Evolutionary conservation across 2,113 vertebrate genomes (phyloP), one percentile per base, ranked within the genome.

Genomic region (Menura novaehollandiae): DNA sequence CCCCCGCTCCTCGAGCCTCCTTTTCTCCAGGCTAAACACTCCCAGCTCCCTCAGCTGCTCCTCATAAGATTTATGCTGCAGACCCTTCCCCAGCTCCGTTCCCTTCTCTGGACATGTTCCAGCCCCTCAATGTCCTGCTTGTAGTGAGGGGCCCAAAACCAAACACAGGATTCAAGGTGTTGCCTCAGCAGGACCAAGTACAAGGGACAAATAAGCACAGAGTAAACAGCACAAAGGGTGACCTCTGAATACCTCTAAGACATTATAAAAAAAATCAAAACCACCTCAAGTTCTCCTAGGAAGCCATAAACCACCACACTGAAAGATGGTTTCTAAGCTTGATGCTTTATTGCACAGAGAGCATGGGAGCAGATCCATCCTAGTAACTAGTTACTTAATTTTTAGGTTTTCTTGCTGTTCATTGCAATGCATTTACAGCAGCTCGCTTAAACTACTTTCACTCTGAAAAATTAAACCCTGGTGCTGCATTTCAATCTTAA

Each of bases 401-500:
- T 82, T 91, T 77, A 24, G 75, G 19, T 64, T 93, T 89, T 62
- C 67, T 63, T 72, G 37, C 63, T 84, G 41, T 88, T 96, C 75
- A 63, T 86, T 91, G 56, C 63, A 63, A 53, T 84, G 28, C 87
- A 91, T 81, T 96, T 97, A 72, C 62, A 97, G 46, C 82, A 81
- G 59, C 21, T 92, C 62, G 51, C 46, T 96, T 94, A 91, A 92
- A 78, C 69, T 81, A 39, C 28, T 26, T 56, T 90, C 49, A 68
- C 30, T 64, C 69, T 94, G 59, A 97, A 93, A 60, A 89, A 77
- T 72, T 93, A 91, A 96, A n/a, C 15, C 66, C 32, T 64, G 33
- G 41, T 81, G 84, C 82, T 76, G 18, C 44, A 75, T 91, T 92
- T 95, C 60, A 95, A 51, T 88, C 30, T 62, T 49, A 80, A 93